These are phyloP conservation scores for Drosophila nr. perissopoda DNA, from an alignment of 2,888 invertebrate species.

Conservation along the genomic window DNA sequence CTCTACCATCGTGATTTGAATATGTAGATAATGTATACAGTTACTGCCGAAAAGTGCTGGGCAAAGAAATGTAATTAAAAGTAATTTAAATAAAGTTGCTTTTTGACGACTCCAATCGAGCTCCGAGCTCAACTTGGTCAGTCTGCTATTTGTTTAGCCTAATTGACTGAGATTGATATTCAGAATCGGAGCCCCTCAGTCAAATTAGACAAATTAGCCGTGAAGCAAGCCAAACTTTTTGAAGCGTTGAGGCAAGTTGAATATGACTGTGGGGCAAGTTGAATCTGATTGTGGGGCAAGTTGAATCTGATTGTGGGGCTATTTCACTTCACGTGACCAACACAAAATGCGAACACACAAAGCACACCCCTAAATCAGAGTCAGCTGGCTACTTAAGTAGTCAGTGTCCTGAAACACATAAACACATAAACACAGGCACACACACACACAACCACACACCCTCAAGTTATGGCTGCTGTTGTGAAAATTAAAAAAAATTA, in stretches of 20 bases:
- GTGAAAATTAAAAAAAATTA: slow-evolving; percentile 72
- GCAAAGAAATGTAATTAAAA: slow-evolving; percentile 1
- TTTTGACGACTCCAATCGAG: not conserved
- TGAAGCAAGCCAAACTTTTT: slow-evolving; percentile 51
- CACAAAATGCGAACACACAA: slow-evolving; percentile 1
- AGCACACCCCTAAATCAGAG: not conserved
- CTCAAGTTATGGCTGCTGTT: slow-evolving; percentile 25
- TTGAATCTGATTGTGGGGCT: slow-evolving; percentile 17
- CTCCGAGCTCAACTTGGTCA: not conserved
- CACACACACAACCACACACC: not conserved
- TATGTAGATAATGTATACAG: not conserved
- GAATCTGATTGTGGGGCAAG: slow-evolving; percentile 12
- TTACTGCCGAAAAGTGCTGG: not conserved
- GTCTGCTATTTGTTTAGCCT: slow-evolving; percentile 40
- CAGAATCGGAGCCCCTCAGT: slow-evolving; percentile 18
- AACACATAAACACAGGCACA: slow-evolving; percentile 6
- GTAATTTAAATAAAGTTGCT: slow-evolving; percentile 52
- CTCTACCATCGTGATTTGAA: not conserved
- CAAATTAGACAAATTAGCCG: slow-evolving; percentile 73
- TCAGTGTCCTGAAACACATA: slow-evolving; percentile 22
- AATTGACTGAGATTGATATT: slow-evolving; percentile 72
- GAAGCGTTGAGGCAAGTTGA: slow-evolving; percentile 3
- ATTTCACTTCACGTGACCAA: slow-evolving; percentile 30
- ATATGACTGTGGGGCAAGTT: slow-evolving; percentile 18
- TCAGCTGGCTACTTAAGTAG: slow-evolving; percentile 22